Base-by-base conservation (phyloP, 2,888 invertebrate species). In the Emesis russula region DNA sequence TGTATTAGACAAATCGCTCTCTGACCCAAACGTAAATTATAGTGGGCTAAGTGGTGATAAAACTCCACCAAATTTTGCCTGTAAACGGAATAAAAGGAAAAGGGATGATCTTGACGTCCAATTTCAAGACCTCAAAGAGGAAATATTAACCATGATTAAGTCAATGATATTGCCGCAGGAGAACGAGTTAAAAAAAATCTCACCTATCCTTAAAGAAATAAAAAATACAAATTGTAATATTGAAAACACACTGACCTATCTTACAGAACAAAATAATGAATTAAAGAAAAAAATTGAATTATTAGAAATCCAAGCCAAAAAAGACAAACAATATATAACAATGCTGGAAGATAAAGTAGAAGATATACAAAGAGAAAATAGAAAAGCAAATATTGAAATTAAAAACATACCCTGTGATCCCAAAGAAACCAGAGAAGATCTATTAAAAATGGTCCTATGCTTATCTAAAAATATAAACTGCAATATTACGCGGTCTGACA, bases 331-430 rank as follows among this genome's bases (percentile, higher is more conserved):
- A 31, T 84, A 88, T 44, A 92, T 92, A 3, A 48, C 48, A 9
- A 0, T 85, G 0, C 11, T 93, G 3, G 90, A 91, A 63, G 71
- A 85, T 38, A 91, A 83, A 66, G 66, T 92, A 1, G 90, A 89
- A 36, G 90, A 93, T 13, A 5, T 90, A 9, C 91, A 90, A 31
- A 71, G 81, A 15, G 31, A 38, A 2, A 31, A 9, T 63, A 76
- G 89, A 0, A 93, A 92, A 79, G 31, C 76, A 0, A 84, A 85
- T 36, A 48, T 92, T 5, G 88, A 92, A 85, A 86, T 92, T 13
- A 93, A 91, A 81, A 93, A 91, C 63, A 87, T 93, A 2, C 93
- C 88, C 3, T 84, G 25, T 85, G 58, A n/a, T 3, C 9, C 6
- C 3, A 80, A 70, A 3, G 90, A 92, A 78, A 81, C 83, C 3